Base-by-base conservation (phyloP, 2,113 vertebrate genomes). In the Eubucco bourcierii region DNA sequence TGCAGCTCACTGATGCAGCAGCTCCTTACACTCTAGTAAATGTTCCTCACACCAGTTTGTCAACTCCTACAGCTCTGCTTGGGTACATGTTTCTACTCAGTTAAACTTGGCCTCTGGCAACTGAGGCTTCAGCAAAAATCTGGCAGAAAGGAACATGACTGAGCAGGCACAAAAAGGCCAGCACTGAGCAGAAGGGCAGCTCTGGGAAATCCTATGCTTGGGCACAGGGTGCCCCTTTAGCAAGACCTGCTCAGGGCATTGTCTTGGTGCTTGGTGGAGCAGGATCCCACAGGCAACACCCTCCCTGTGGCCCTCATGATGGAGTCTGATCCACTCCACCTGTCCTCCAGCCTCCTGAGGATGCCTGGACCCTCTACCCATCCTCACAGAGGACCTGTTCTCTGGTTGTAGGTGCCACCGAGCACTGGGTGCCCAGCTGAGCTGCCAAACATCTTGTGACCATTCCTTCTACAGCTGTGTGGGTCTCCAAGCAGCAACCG, bases 1-100 rank as follows among this genome's bases (percentile, higher is more conserved):
- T 94, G 95, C 95, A 67, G 65, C 80, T 95, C 80, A 90, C 80
- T 95, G 87, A 23, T 2, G 55, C 56, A 85, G 28, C 64, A 63
- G 81, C 82, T 80, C 41, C 37, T 66, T 19, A 31, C 9, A 1
- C 58, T 11, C 23, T 84, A 78, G 31, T 13, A 33, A 64, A 60
- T 24, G 17, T 15, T 53, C 15, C 60, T 19, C 25, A 37, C 31
- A 33, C 87, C 18, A 16, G 4, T 47, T 63, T 82, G 58, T 47
- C 53, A 53, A 10, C 25, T 52, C 61, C 53, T 5, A 4, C 55
- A 63, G 74, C 66, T 72, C 71, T 60, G 33, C 63, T 67, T 0
- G 0, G n/a, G 31, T 46, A 44, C 19, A 9, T 1, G 4, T 76
- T 84, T 70, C 77, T 74, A 6, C n/a, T 68, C 39, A 10, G 8